A percentile compares a stretch with the other conserved stretches of the same genome.
These are phyloP conservation scores for Poeciliopsis retropinna DNA, from an alignment of 2,113 vertebrate genomes.

Conservation along the genomic window DNA sequence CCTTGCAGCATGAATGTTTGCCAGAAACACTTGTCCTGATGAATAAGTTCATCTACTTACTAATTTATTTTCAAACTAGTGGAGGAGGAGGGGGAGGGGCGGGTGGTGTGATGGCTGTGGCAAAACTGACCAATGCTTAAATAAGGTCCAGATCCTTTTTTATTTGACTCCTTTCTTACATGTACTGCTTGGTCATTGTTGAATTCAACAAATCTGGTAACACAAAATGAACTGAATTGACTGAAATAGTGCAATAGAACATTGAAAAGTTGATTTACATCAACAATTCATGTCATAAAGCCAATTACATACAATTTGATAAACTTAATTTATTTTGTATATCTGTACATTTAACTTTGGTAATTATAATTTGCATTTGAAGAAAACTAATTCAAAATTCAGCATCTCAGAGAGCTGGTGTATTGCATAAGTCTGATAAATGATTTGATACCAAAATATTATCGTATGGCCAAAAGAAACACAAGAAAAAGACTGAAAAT, in stretches of 20 bases:
- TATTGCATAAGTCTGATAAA: no score
- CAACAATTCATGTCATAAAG: background rate
- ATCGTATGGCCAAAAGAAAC: no score
- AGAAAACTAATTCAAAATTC: background rate
- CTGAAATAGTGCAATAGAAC: background rate
- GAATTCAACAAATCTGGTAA: background rate
- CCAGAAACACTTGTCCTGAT: conserved; percentile 55
- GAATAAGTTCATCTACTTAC: conserved; percentile 23
- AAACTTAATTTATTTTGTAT: no score
- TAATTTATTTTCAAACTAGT: conserved; percentile 34
- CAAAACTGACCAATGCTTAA: background rate
- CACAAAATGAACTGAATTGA: background rate
- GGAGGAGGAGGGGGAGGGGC: background rate
- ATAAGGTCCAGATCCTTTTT: background rate
- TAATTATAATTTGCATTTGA: background rate
- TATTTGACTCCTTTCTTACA: background rate
- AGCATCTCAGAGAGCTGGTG: background rate
- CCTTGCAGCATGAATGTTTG: conserved; percentile 47
- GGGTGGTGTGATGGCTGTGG: no score
- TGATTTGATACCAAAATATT: no score
- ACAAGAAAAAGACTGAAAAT: background rate
- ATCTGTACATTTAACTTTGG: background rate
- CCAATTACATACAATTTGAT: background rate
- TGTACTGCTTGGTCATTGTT: background rate
- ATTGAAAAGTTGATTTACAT: background rate